phyloP scores from a whole-genome alignment of 2,888 invertebrate species.

The Acheta domesticus region DNA sequence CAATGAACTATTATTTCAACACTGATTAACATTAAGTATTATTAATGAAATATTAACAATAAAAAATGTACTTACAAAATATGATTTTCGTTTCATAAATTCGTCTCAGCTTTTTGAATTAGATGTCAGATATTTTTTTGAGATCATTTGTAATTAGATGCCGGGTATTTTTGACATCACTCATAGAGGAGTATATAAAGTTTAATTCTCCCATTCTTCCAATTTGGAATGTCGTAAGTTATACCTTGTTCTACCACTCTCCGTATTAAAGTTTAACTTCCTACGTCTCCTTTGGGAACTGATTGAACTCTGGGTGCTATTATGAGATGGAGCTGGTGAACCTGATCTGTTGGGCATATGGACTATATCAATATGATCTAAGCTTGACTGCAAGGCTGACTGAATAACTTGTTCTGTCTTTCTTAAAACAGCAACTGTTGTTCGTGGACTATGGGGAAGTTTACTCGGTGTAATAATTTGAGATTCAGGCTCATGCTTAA shows the following conservation, averaged over 20 bases:
- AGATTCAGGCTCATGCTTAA: not conserved
- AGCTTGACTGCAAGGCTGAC: not conserved
- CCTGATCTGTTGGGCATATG: not conserved
- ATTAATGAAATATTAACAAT: no score
- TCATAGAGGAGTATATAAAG: no score
- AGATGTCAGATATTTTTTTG: no score
- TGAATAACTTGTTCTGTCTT: slow-evolving; percentile 18
- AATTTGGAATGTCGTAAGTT: not conserved
- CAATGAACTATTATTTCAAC: no score
- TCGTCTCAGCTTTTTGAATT: no score
- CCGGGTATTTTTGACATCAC: no score
- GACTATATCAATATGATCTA: not conserved
- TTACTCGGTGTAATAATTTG: not conserved
- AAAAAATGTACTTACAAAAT: no score
- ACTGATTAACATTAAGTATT: no score
- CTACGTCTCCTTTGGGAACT: not conserved
- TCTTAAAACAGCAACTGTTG: not conserved
- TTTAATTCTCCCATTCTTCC: no score
- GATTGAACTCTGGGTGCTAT: not conserved
- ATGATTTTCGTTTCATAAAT: no score
- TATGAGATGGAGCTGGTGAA: not conserved
- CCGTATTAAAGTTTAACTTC: not conserved
- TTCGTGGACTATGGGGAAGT: not conserved
- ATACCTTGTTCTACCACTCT: not conserved
- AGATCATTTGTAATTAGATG: no score